Conservation (phyloP, 2,113 vertebrate species). For the Lucifuga dentata region DNA sequence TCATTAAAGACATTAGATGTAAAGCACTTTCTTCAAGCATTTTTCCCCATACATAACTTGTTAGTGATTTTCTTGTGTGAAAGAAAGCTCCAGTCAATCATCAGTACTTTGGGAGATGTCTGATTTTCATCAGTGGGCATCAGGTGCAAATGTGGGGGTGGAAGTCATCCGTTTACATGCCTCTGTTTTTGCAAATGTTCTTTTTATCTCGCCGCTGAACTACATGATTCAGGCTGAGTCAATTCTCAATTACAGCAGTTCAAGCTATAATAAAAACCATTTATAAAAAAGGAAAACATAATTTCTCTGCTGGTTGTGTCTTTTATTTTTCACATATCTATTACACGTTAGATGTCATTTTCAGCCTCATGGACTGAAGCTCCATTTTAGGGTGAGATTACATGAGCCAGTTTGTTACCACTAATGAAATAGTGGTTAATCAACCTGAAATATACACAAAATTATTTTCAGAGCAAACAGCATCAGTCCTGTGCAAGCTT, state of each 20-base stretch:
- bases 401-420: too few relatives aligned
- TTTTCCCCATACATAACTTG: slow-evolving; percentile 7
- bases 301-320: neutral
- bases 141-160: slow-evolving; percentile 52
- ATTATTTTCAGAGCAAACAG: too few relatives aligned
- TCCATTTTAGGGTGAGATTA: slow-evolving; percentile 28
- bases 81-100: slow-evolving; percentile 32
- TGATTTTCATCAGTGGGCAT: slow-evolving; percentile 26
- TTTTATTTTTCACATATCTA: neutral
- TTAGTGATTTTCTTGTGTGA: slow-evolving; percentile 1
- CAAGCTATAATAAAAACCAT: slow-evolving; percentile 1
- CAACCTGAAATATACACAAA: too few relatives aligned
- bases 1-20: slow-evolving; percentile 18
- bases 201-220: slow-evolving; percentile 32
- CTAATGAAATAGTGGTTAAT: slow-evolving; percentile 21
- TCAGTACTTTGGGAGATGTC: slow-evolving; percentile 20
- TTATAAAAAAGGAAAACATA: neutral
- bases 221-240: slow-evolving; percentile 53
- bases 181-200: slow-evolving; percentile 37
- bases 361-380: neutral
- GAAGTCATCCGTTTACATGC: slow-evolving; percentile 53
- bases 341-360: slow-evolving; percentile 7
- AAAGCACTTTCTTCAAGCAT: neutral
- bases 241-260: slow-evolving; percentile 27
- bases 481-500: too few relatives aligned